phyloP scores from a whole-genome alignment of 2,113 vertebrate genomes.

The Bucco capensis region DNA sequence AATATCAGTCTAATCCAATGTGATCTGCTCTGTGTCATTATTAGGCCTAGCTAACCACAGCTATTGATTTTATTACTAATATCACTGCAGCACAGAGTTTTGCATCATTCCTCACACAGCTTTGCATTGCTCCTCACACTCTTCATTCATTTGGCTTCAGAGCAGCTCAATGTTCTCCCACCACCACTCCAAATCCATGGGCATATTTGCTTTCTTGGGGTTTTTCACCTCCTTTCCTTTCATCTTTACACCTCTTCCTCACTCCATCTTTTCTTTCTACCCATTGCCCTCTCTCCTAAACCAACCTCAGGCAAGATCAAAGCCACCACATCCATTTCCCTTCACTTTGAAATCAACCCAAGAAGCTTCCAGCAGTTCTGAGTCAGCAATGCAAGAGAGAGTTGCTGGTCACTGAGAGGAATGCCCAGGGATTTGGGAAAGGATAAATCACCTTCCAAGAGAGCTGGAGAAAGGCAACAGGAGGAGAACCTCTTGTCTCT shows the following conservation, averaged over 20 bases:
- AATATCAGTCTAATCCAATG: slow-evolving; percentile 3
- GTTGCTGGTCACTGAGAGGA: neutral
- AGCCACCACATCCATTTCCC: neutral
- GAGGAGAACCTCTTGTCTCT: neutral
- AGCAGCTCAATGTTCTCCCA: neutral
- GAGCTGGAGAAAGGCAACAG: neutral
- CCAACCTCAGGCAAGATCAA: neutral
- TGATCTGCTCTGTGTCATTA: neutral
- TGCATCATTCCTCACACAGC: neutral
- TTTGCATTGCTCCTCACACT: too few relatives aligned
- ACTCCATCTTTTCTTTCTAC: neutral
- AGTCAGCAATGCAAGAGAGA: neutral
- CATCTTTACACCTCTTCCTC: neutral
- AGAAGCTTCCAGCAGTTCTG: slow-evolving; percentile 18
- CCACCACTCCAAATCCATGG: neutral
- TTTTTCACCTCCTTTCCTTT: neutral
- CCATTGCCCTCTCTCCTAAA: neutral
- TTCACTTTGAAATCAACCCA: neutral
- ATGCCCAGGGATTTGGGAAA: neutral
- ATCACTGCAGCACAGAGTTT: neutral
- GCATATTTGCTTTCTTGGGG: neutral
- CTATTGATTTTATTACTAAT: slow-evolving; percentile 63
- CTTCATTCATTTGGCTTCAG: neutral
- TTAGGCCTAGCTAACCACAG: slow-evolving; percentile 32
- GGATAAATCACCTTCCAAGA: slow-evolving; percentile 7